Base-by-base conservation (phyloP, 2,888 invertebrate species). In the Cantharis rufa region DNA sequence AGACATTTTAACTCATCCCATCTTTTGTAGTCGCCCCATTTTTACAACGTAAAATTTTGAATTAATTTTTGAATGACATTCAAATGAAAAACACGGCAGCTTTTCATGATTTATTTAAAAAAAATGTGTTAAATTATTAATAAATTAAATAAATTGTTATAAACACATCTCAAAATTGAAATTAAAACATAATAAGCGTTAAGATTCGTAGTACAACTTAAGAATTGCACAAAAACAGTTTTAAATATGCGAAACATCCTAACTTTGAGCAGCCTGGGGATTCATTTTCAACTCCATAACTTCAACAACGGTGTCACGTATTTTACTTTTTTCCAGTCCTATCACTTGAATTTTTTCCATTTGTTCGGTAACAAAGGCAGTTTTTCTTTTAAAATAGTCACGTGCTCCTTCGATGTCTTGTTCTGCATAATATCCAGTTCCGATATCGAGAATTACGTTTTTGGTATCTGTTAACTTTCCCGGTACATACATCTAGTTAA, bases 341-440 rank as follows among this genome's bases (percentile, higher is more conserved):
- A 96, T 89, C 48, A 90, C 89, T 88, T 97, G 97, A 74, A 98
- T 94, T 89, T 97, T 97, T 85, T 97, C 97, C 91, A 98, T 97
- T 90, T 98, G 98, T 85, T 97, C 95, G 0, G 95, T 94, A 0
- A 98, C 94, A 90, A 95, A 98, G 80, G 94, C 92, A 0, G 96
- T 94, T 90, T 97, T 96, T 72, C 98, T 91, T 86, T 95, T 95
- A 86, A 98, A 98, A 86, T 98, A 98, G 84, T 97, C 96, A 87
- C 95, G 95, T 1, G 96, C 97, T 77, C 94, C 93, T 18, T 92
- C 92, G 78, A 95, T 91, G 84, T 93, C 92, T 93, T 95, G 84
- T 88, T 98, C 95, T 16, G 95, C 95, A 89, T 95, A 99, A 88
- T 99, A 99, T 80, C 98, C 98, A 71, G 99, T 98, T 71, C 99